A percentile compares a stretch with the other conserved stretches of the same genome.
These are phyloP conservation scores for Lithophane semibrunnea DNA, from an alignment of 2,888 invertebrate species.

Conservation along the genomic window DNA sequence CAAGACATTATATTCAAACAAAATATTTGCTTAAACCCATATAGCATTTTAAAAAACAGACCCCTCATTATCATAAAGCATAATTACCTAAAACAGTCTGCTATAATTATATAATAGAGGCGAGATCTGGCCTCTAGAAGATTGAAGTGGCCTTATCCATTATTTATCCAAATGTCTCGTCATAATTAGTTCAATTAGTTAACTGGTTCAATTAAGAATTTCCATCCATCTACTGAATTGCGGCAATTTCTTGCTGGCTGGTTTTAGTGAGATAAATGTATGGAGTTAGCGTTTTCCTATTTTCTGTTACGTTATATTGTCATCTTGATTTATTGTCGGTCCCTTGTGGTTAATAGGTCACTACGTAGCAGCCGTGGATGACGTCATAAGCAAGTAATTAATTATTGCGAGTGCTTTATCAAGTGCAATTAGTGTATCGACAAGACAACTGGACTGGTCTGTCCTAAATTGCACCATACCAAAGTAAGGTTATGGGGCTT, in stretches of 20 bases:
- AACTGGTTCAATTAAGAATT: constrained; percentile 71
- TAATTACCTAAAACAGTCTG: constrained; percentile 48
- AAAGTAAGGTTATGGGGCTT: background rate
- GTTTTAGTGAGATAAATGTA: constrained; percentile 64
- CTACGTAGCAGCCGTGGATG: constrained; percentile 18
- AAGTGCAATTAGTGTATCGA: constrained; percentile 21
- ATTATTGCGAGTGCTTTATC: constrained; percentile 26
- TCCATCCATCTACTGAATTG: constrained; percentile 64
- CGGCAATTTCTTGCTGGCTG: constrained; percentile 63
- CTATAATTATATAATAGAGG: constrained; percentile 49
- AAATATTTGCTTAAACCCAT: background rate
- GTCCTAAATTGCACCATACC: background rate
- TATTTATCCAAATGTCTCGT: constrained; percentile 68
- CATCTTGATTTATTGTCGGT: constrained; percentile 43
- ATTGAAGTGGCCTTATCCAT: constrained; percentile 66
- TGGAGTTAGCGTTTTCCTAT: constrained; percentile 53
- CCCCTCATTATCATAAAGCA: constrained; percentile 31
- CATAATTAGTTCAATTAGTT: constrained; percentile 73
- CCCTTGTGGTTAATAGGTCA: constrained; percentile 34
- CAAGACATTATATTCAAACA: background rate
- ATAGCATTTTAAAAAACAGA: no score
- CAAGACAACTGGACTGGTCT: background rate
- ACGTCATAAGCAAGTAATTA: constrained; percentile 31
- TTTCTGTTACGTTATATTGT: constrained; percentile 46
- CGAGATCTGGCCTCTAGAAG: constrained; percentile 51